phyloP scores from a whole-genome alignment of 2,113 vertebrate species.

The Xerus inauris region DNA sequence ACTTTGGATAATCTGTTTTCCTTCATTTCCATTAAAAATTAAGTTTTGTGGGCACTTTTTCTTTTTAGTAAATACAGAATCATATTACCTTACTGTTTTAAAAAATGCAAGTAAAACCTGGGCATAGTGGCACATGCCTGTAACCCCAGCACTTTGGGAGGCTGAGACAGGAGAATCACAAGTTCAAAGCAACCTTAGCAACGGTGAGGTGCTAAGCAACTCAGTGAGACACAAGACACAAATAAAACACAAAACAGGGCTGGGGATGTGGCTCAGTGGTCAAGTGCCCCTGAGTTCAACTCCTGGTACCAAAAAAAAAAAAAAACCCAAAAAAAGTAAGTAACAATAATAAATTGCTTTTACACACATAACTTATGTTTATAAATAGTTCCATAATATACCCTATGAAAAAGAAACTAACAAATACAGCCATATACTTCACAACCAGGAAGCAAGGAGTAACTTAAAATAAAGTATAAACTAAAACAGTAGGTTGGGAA shows the following conservation, averaged over 20 bases:
- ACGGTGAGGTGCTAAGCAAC: no score
- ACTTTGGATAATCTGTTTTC: background rate
- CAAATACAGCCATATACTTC: background rate
- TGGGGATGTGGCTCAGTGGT: no score
- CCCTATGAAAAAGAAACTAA: constrained; percentile 8
- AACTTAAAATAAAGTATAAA: constrained; percentile 20
- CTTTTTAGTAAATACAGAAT: constrained; percentile 30
- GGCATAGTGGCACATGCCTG: no score
- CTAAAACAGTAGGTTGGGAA: background rate
- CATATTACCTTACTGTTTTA: background rate
- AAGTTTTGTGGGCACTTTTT: background rate
- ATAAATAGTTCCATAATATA: background rate
- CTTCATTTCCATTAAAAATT: constrained; percentile 53
- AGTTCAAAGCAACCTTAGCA: no score
- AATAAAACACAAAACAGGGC: no score
- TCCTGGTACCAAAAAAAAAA: no score
- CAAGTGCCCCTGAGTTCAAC: no score
- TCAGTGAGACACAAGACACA: no score
- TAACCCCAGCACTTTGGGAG: no score
- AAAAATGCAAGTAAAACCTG: constrained; percentile 43
- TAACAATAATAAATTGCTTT: constrained; percentile 16
- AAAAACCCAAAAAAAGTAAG: constrained; percentile 10
- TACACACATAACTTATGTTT: background rate
- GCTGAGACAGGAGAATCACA: no score
- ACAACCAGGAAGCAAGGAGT: background rate